Evolutionary conservation across 2,113 vertebrate species (phyloP).

Genomic region (Uropsilus gracilis): DNA sequence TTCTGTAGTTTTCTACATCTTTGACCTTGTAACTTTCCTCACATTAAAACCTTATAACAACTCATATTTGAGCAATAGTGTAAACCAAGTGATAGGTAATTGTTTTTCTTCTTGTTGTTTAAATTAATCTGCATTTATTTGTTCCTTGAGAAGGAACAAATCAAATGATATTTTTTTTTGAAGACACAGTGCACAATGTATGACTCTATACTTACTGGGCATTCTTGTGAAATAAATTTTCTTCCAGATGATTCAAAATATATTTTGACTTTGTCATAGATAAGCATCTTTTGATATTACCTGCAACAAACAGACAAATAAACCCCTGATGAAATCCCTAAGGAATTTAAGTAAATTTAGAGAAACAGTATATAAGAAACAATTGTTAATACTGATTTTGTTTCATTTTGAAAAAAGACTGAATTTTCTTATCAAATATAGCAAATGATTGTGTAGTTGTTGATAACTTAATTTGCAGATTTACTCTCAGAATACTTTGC

Average conservation of each 20-base stretch:
- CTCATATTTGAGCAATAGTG: neutral
- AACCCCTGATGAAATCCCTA: neutral
- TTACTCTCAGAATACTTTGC: neutral
- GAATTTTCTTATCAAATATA: neutral
- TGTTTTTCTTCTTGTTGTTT: neutral
- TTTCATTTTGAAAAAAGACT: neutral
- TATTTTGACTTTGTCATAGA: neutral
- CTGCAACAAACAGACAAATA: neutral
- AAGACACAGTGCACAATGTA: neutral
- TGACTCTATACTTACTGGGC: neutral
- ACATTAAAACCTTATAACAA: neutral
- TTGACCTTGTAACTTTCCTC: too few species aligned
- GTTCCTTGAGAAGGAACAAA: neutral
- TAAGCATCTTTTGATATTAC: neutral
- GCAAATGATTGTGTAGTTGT: neutral
- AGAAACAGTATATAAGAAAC: neutral
- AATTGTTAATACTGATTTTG: neutral
- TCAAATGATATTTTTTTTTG: neutral
- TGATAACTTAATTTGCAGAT: neutral
- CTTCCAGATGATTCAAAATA: neutral
- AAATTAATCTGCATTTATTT: neutral
- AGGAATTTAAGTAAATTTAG: neutral
- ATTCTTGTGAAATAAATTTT: neutral
- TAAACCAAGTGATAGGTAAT: neutral
- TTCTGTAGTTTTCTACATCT: neutral